Evolutionary conservation across 2,113 vertebrate species (phyloP).

Genomic region (Eubucco bourcierii): DNA sequence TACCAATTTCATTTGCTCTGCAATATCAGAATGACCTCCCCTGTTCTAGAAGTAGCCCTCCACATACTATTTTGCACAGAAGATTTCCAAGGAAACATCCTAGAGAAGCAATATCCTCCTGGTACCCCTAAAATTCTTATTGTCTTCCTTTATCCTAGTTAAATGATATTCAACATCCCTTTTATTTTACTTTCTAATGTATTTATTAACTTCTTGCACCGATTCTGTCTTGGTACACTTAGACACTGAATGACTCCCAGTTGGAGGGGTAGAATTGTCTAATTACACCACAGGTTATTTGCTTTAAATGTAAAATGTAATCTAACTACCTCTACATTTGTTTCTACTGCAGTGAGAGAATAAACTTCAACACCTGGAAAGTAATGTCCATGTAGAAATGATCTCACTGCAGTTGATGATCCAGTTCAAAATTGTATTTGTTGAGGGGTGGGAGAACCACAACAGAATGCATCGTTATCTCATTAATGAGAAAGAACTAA

Average conservation of each 20-base stretch:
- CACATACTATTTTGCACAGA: background rate
- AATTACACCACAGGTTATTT: background rate
- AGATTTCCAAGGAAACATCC: background rate
- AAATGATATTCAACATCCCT: background rate
- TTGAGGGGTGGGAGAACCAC: background rate
- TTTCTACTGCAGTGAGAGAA: slow-evolving; percentile 13
- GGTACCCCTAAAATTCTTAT: background rate
- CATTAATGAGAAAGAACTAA: background rate
- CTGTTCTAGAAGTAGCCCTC: background rate
- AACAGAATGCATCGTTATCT: background rate
- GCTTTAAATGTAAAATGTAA: background rate
- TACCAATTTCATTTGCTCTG: background rate
- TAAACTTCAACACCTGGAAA: slow-evolving; percentile 29
- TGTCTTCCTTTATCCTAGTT: background rate
- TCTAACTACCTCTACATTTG: background rate
- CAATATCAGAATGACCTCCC: background rate
- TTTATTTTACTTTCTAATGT: background rate
- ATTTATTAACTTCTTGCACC: background rate
- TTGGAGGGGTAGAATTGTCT: background rate
- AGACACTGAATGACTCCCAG: background rate
- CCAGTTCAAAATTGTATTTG: background rate
- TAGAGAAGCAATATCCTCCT: background rate
- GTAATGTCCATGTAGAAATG: background rate
- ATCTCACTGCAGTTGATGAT: slow-evolving; percentile 11
- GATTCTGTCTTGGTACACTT: background rate